These are phyloP conservation scores for Vimba vimba DNA, from an alignment of 2,113 vertebrate species.

Conservation along the genomic window DNA sequence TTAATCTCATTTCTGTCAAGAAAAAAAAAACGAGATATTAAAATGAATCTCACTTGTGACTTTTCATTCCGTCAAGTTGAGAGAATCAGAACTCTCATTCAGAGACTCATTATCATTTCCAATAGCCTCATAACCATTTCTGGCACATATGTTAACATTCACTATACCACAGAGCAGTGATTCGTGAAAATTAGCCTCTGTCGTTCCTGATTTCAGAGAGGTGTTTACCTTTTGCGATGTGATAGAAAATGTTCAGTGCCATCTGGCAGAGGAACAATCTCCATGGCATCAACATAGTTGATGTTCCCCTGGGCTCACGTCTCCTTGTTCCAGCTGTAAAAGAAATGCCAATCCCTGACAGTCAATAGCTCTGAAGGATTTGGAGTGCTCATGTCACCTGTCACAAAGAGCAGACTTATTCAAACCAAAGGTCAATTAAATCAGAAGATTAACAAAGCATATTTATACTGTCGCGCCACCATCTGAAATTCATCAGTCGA, in stretches of 20 bases:
- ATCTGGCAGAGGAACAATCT: slow-evolving; percentile 69
- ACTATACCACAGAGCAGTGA: not conserved
- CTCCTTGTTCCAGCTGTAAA: slow-evolving; percentile 43
- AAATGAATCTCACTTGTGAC: not conserved
- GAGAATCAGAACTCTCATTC: not conserved
- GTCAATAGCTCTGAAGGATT: slow-evolving; percentile 30
- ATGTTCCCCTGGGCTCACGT: slow-evolving; percentile 8
- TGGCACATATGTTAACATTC: not conserved
- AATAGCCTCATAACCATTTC: not conserved
- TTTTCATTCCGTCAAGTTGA: not conserved
- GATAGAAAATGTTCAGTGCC: slow-evolving; percentile 61
- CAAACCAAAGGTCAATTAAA: slow-evolving; percentile 38
- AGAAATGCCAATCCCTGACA: slow-evolving; percentile 11
- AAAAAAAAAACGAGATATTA: not conserved
- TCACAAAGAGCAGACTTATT: slow-evolving; percentile 14
- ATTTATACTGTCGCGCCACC: slow-evolving; percentile 2
- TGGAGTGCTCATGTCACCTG: slow-evolving; percentile 13
- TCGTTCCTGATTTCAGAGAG: not conserved
- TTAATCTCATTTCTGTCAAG: not conserved
- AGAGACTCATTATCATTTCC: not conserved
- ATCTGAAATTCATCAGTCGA: slow-evolving; percentile 27
- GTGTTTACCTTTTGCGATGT: slow-evolving; percentile 60
- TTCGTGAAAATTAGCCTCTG: not conserved
- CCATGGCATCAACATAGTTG: slow-evolving; percentile 62
- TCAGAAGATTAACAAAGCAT: slow-evolving; percentile 21